A percentile compares a stretch with the other conserved stretches of the same genome.
Evolutionary conservation across 1,140 invertebrate genomes (phyloP).

Genomic region (Penaeus japonicus): DNA sequence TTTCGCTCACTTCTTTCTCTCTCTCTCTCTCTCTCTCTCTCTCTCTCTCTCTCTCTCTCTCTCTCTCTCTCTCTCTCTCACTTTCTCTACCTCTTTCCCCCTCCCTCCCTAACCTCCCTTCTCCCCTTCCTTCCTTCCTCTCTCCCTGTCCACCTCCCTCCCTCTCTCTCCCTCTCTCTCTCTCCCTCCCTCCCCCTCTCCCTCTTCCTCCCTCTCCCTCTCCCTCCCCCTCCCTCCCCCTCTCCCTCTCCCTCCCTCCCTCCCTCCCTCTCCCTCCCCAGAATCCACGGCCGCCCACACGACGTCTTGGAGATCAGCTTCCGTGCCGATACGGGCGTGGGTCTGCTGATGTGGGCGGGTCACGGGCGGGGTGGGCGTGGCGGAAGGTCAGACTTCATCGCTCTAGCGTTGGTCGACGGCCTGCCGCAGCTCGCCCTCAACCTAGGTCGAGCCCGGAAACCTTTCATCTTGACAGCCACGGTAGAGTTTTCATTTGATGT

Average conservation of each 20-base stretch:
- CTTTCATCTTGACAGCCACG: slow-evolving; percentile 68
- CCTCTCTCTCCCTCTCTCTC: too few species aligned
- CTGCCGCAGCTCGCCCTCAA: slow-evolving; percentile 72
- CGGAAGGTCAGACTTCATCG: slow-evolving; percentile 68
- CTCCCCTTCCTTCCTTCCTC: too few species aligned
- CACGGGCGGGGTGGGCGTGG: slow-evolving; percentile 66
- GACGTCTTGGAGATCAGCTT: slow-evolving; percentile 65
- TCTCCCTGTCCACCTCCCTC: too few species aligned
- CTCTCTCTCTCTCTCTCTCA: too few species aligned
- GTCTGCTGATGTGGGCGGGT: slow-evolving; percentile 75
- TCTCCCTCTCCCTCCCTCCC: background rate
- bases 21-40: too few species aligned
- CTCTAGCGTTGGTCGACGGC: slow-evolving; percentile 71
- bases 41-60: too few species aligned
- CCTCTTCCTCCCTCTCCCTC: too few species aligned
- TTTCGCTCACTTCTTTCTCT: too few species aligned
- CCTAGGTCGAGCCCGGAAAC: slow-evolving; percentile 70
- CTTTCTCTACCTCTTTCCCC: too few species aligned
- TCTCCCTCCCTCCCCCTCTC: too few species aligned
- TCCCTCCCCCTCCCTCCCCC: background rate
- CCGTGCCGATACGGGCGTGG: slow-evolving; percentile 71
- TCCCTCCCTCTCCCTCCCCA: background rate
- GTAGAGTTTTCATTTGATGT: slow-evolving; percentile 58
- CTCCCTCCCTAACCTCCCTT: too few species aligned
- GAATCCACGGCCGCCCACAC: slow-evolving; percentile 24